phyloP scores from a whole-genome alignment of 1,140 invertebrate genomes.

The Heliconius himera region DNA sequence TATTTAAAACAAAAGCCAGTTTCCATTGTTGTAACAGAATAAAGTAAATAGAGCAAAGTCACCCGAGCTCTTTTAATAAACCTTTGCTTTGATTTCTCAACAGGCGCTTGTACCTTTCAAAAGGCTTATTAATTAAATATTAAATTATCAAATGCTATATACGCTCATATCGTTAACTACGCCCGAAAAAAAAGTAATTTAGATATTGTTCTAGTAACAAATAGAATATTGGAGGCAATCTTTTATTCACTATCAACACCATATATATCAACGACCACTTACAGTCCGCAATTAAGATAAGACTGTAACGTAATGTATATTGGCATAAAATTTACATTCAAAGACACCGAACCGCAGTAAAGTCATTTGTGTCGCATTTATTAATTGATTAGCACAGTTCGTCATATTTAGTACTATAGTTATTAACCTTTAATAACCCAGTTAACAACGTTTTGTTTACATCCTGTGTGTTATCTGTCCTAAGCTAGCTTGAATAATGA shows the following conservation, averaged over 20 bases:
- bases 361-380: background rate
- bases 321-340: background rate
- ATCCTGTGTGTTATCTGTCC: background rate
- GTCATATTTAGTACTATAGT: background rate
- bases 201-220: no score
- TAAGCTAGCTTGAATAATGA: background rate
- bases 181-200: no score
- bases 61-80: background rate
- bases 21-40: background rate
- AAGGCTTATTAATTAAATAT: no score
- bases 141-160: no score
- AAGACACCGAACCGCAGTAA: background rate
- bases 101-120: background rate
- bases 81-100: background rate
- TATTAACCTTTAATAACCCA: conserved; percentile 8
- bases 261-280: no score
- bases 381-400: background rate
- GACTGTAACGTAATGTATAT: background rate
- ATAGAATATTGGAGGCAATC: no score
- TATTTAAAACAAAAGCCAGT: background rate
- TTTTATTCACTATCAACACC: no score
- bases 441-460: conserved; percentile 25
- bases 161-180: no score
- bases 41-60: background rate
- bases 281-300: no score